A percentile compares a stretch with the other conserved stretches of the same genome.
These are phyloP conservation scores for Zosterops borbonicus DNA, from an alignment of 2,113 vertebrate species.

Conservation along the genomic window DNA sequence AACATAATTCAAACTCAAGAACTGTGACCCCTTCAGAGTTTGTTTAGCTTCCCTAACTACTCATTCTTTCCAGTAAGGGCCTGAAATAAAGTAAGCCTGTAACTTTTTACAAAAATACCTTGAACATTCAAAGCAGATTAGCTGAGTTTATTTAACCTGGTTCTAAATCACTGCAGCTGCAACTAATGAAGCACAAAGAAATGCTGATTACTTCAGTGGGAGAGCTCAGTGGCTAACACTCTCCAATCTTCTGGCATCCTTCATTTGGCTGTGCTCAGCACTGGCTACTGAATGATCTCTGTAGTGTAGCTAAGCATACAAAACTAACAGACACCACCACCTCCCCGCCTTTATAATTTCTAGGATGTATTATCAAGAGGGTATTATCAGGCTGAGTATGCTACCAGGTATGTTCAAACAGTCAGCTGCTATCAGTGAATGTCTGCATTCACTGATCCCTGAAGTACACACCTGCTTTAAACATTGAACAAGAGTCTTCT, in stretches of 20 bases:
- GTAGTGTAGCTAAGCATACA: not conserved
- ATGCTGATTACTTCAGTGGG: not conserved
- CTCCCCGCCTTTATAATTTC: accelerated
- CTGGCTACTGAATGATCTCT: not conserved
- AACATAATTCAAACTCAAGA: not conserved
- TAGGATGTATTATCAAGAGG: not conserved
- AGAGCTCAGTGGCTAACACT: not conserved
- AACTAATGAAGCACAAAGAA: not conserved
- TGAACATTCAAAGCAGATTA: not conserved
- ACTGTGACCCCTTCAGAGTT: not conserved
- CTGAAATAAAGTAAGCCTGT: not conserved
- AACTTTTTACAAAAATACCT: not conserved
- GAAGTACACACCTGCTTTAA: not conserved
- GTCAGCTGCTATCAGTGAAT: not conserved
- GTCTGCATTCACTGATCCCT: not conserved
- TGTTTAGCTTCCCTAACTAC: not conserved
- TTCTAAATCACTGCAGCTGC: not conserved
- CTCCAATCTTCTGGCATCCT: not conserved
- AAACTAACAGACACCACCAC: not conserved
- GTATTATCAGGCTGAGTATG: not conserved
- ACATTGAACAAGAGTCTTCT: not conserved
- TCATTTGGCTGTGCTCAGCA: not conserved
- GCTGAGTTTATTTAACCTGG: not conserved
- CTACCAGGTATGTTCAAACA: accelerated
- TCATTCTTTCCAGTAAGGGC: not conserved